Percentiles rank a stretch among this genome's conserved stretches.
These are phyloP conservation scores for Pseudomugil gertrudae DNA, from an alignment of 2,797 vertebrate genomes.

Conservation along the genomic window DNA sequence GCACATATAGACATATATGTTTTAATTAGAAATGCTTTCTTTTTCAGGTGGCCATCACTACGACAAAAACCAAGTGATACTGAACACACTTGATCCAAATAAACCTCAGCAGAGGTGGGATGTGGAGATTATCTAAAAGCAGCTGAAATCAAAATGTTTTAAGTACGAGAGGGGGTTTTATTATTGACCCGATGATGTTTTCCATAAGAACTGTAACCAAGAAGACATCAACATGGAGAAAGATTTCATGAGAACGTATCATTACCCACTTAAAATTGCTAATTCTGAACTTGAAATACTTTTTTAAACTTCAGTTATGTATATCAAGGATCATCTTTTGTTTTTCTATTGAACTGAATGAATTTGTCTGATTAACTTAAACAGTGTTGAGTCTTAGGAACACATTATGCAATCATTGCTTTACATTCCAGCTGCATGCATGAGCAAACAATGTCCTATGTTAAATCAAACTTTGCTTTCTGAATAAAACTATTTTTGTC, in stretches of 20 bases:
- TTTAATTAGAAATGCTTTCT: background rate
- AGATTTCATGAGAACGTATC: conserved; percentile 36
- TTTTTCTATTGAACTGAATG: conserved; percentile 26
- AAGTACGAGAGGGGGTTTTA: background rate
- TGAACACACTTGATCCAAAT: conserved; percentile 82
- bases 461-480: conserved; percentile 42
- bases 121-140: conserved; percentile 84
- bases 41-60: conserved; percentile 88
- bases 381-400: conserved; percentile 63
- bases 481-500: conserved; percentile 65
- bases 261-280: conserved; percentile 1
- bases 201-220: conserved; percentile 24
- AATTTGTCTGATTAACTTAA: conserved; percentile 52
- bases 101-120: conserved; percentile 88
- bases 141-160: conserved; percentile 13
- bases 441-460: conserved; percentile 18
- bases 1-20: background rate
- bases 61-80: conserved; percentile 88
- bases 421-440: conserved; percentile 39
- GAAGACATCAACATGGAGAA: conserved; percentile 10
- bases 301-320: conserved; percentile 31
- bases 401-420: background rate
- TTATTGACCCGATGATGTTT: conserved; percentile 14
- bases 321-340: conserved; percentile 28
- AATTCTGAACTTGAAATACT: conserved; percentile 41